Evolutionary conservation across 2,888 invertebrate genomes (phyloP), one percentile per base, ranked within the genome.

Genomic region (Fragum sueziense): DNA sequence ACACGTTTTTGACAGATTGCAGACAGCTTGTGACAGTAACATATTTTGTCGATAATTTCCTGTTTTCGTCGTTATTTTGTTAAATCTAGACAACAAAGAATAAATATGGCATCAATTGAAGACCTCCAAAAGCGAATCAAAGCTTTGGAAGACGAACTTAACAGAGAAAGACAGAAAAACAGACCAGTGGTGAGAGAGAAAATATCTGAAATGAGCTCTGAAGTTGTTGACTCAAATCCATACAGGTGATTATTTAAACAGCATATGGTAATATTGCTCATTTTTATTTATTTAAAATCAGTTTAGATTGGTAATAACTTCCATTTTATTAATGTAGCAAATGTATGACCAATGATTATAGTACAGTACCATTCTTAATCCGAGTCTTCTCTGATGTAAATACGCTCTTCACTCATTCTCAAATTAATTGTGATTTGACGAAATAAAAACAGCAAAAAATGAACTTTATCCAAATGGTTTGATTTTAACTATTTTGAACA

Each of bases 201-300:
- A 94, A 97, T 98, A 88, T 94, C 95, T 27, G 95, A 96, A 89
- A 98, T 99, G 97, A 98, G 98, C 59, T 95, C 97, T 0, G 98
- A 99, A 95, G 99, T 99, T 14, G 96, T 97, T 17, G 99, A 99
- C 94, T 96, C 97, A 0, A 99, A 99, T 95, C 99, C 99, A 0
- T 99, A 99, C 95, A 97, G 97, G 97, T 97, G 94, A 85, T 59
- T 61, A 47, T 14, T 47, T n/a, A n/a, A n/a, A n/a, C n/a, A n/a
- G n/a, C n/a, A n/a, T n/a, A n/a, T n/a, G n/a, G n/a, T n/a, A n/a
- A n/a, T n/a, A n/a, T n/a, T n/a, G n/a, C n/a, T n/a, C n/a, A n/a
- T n/a, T n/a, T n/a, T n/a, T n/a, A n/a, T n/a, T n/a, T n/a, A n/a
- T n/a, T n/a, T n/a, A n/a, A n/a, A n/a, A n/a, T n/a, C n/a, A n/a